Conservation (phyloP, 2,797 vertebrate genomes). For the Periophthalmus magnuspinnatus region DNA sequence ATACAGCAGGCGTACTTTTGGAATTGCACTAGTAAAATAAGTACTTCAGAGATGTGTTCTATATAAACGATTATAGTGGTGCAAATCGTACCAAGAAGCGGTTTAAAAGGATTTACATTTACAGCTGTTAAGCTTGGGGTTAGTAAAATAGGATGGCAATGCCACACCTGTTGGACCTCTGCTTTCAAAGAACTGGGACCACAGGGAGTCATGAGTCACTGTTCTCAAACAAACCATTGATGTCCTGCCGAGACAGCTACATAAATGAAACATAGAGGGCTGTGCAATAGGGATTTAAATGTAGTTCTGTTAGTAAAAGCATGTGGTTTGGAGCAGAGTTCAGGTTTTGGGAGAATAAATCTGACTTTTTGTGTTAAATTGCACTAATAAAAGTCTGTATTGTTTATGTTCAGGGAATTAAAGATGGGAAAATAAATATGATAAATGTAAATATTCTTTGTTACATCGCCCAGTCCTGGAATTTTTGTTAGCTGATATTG, state of each 20-base stretch:
- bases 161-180: not conserved
- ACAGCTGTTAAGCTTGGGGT: constrained; percentile 29
- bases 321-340: not conserved
- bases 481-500: too few relatives aligned
- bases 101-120: constrained; percentile 27
- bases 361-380: not conserved
- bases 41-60: not conserved
- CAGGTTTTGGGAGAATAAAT: not conserved
- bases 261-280: not conserved
- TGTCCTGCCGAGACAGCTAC: not conserved
- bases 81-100: constrained; percentile 11
- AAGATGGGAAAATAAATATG: too few relatives aligned
- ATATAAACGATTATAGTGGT: not conserved
- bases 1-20: not conserved
- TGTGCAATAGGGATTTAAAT: too few relatives aligned
- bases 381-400: not conserved
- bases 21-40: not conserved
- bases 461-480: too few relatives aligned
- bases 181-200: not conserved
- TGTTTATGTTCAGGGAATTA: too few relatives aligned
- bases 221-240: not conserved
- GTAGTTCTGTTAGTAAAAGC: too few relatives aligned
- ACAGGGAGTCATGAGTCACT: not conserved
- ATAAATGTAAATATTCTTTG: too few relatives aligned
- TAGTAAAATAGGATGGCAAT: not conserved